Percentiles rank a stretch among this genome's conserved stretches.
Conservation (phyloP, 2,113 vertebrate genomes). For the Fulica atra region DNA sequence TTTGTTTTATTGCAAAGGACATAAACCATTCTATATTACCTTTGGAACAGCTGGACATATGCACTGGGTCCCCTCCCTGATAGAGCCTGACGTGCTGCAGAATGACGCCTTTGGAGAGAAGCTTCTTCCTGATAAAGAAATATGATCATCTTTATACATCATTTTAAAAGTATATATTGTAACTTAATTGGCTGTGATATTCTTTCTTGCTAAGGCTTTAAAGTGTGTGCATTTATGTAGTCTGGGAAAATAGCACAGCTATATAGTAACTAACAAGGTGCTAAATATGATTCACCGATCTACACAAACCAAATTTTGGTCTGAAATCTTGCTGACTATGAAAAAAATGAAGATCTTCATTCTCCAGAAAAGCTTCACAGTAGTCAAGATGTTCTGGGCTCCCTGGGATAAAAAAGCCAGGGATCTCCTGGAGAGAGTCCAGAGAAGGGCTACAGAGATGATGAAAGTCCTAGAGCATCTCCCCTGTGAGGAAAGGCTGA, state of each 20-base stretch:
- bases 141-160: neutral
- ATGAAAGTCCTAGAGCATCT: too few species aligned
- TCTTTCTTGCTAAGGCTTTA: neutral
- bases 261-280: neutral
- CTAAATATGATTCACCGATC: neutral
- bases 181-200: neutral
- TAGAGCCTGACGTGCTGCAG: constrained; percentile 77
- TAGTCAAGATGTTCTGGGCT: neutral
- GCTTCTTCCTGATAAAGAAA: constrained; percentile 79
- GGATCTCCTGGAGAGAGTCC: too few species aligned
- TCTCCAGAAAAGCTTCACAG: neutral
- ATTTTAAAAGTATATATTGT: neutral
- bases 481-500: too few species aligned
- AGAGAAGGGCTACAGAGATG: too few species aligned
- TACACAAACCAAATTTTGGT: too few species aligned
- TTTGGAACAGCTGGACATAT: constrained; percentile 79
- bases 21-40: constrained; percentile 68
- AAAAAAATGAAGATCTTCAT: neutral
- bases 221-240: neutral
- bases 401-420: too few species aligned
- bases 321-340: neutral
- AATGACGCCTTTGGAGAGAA: constrained; percentile 77
- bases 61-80: constrained; percentile 73
- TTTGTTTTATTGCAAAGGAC: neutral
- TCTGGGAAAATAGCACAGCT: neutral